phyloP scores from a whole-genome alignment of 2,113 vertebrate genomes.

The Sciurus niger region DNA sequence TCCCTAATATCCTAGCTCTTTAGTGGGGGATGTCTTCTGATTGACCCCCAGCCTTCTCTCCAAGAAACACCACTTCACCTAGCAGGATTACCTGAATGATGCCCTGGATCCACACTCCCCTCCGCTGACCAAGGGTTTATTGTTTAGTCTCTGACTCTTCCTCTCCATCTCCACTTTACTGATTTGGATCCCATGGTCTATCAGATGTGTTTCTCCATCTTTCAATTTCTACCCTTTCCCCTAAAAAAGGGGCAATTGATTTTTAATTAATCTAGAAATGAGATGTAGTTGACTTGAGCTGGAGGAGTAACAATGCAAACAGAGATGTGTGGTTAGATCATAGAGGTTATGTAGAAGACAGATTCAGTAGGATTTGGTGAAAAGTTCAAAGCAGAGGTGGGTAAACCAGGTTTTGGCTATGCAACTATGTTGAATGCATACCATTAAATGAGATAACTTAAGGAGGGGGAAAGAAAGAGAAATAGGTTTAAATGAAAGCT shows the following conservation, averaged over 20 bases:
- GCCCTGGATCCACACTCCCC: background rate
- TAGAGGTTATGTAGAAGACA: background rate
- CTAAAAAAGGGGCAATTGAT: background rate
- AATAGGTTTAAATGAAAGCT: background rate
- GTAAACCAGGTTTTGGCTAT: background rate
- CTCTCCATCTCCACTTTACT: background rate
- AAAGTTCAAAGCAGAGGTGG: background rate
- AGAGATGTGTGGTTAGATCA: background rate
- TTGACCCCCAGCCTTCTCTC: background rate
- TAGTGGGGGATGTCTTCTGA: background rate
- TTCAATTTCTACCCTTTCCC: background rate
- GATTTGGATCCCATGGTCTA: background rate
- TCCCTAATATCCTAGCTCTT: background rate
- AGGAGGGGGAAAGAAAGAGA: background rate
- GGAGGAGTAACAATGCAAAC: background rate
- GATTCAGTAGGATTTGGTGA: background rate
- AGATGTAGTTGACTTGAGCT: background rate
- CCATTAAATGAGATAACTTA: background rate
- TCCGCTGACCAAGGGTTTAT: background rate
- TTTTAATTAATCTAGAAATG: slow-evolving; percentile 45
- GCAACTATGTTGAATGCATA: background rate
- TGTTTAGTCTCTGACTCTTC: background rate
- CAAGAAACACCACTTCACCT: background rate
- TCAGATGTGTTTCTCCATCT: background rate
- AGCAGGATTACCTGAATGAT: background rate